Conservation (phyloP, 2,113 vertebrate species). For the Menidia beryllina region DNA sequence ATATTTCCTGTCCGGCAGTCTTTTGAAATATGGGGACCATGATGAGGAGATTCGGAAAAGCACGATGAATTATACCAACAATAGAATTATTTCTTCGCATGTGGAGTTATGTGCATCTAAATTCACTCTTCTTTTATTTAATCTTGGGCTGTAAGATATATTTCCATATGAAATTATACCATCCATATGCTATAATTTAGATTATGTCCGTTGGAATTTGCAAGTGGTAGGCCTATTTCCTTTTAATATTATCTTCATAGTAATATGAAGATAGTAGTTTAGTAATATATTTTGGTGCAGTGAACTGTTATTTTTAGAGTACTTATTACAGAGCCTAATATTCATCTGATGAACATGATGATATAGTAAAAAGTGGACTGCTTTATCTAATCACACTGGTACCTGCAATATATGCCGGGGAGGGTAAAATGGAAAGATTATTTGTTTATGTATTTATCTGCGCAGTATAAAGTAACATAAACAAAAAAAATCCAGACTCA, state of each 20-base stretch:
- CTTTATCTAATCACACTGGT: background rate
- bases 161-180: constrained; percentile 3
- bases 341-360: background rate
- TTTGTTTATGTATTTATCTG: no score
- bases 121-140: constrained; percentile 16
- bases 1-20: constrained; percentile 36
- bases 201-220: constrained; percentile 15
- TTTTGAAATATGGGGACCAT: constrained; percentile 31
- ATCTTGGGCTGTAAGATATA: constrained; percentile 24
- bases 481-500: no score
- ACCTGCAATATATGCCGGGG: background rate
- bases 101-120: constrained; percentile 9
- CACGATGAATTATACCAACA: constrained; percentile 29
- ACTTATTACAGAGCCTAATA: background rate
- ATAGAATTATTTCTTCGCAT: constrained; percentile 47
- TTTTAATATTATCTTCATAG: background rate
- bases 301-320: background rate
- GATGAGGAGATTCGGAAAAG: constrained; percentile 41
- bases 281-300: background rate
- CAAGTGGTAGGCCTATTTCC: background rate
- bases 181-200: constrained; percentile 17
- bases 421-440: background rate
- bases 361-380: background rate
- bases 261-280: no score
- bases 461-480: no score